Evolutionary conservation across 1,140 invertebrate genomes (phyloP), one percentile per base, ranked within the genome.

Genomic region (Antheraea pernyi): DNA sequence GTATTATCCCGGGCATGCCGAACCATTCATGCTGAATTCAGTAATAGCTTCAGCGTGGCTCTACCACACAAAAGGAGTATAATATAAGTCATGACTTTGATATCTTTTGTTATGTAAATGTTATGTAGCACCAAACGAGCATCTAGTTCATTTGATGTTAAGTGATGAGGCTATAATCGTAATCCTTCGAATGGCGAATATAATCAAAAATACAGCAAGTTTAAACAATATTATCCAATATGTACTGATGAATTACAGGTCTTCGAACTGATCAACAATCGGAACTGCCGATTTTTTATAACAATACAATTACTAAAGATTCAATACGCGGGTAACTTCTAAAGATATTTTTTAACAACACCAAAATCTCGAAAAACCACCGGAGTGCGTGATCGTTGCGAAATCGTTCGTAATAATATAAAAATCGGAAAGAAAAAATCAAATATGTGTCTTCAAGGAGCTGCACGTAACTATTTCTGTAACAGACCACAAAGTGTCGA

Each of bases 401-500:
- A 66, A 74, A 73, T 66, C 37, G 70, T 68, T 72, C 67, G 13
- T 71, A 69, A 58, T 71, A 69, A 58, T 65, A 58, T 59, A 65
- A 71, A 22, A 72, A 74, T 64, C 58, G 19, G 46, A 69, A 69
- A 75, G n/a, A n/a, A 77, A 70, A 72, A 73, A 37, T 19, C 62
- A 65, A 63, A 59, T 65, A 71, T 67, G 59, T 68, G 61, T 60
- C 59, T 68, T 59, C 65, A 72, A 74, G 65, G 30, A 65, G 59
- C 65, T 67, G 16, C 59, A 68, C 59, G 67, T 53, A 53, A 53
- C 46, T 42, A 69, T 77, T 74, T 59, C 65, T 42, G 59, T 79
- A 80, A 72, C 22, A 69, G 85, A 88, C 84, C 83, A 70, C 72
- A 64, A 73, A 79, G 42, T 69, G 72, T 69, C 74, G 73, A 83